These are phyloP conservation scores for Bombus vancouverensis DNA, from an alignment of 1,140 invertebrate genomes.

Conservation along the genomic window DNA sequence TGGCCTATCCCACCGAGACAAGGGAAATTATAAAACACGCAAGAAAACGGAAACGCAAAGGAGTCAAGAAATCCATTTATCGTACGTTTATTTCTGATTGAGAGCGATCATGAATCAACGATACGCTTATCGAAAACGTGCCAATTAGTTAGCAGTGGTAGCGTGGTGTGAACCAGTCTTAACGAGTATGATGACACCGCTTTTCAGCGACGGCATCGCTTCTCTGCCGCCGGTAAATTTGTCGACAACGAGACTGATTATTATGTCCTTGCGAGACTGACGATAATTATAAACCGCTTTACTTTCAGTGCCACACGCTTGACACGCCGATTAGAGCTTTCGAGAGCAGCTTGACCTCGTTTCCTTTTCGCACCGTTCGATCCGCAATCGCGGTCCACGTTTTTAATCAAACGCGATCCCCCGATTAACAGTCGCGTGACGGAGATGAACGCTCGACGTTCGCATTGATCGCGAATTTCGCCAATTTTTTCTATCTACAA, in stretches of 20 bases:
- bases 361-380: constrained; percentile 45
- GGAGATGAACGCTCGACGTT: neutral
- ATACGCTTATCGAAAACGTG: constrained; percentile 33
- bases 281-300: constrained; percentile 63
- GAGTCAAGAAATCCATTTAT: no score
- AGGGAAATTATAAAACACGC: no score
- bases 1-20: no score
- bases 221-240: constrained; percentile 15
- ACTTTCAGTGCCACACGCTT: constrained; percentile 47
- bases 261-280: constrained; percentile 55
- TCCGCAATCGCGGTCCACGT: constrained; percentile 27
- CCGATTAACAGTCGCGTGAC: neutral
- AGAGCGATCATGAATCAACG: neutral
- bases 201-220: constrained; percentile 34
- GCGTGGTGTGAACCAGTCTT: constrained; percentile 19
- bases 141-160: neutral
- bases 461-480: neutral
- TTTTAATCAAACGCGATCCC: neutral
- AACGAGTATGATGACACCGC: constrained; percentile 45
- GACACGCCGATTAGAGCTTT: constrained; percentile 53
- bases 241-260: constrained; percentile 58
- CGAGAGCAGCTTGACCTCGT: constrained; percentile 55
- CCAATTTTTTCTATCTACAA: neutral
- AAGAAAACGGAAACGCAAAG: no score
- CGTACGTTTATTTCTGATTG: no score